These are phyloP conservation scores for Xyrauchen texanus DNA, from an alignment of 2,113 vertebrate genomes.

Conservation along the genomic window DNA sequence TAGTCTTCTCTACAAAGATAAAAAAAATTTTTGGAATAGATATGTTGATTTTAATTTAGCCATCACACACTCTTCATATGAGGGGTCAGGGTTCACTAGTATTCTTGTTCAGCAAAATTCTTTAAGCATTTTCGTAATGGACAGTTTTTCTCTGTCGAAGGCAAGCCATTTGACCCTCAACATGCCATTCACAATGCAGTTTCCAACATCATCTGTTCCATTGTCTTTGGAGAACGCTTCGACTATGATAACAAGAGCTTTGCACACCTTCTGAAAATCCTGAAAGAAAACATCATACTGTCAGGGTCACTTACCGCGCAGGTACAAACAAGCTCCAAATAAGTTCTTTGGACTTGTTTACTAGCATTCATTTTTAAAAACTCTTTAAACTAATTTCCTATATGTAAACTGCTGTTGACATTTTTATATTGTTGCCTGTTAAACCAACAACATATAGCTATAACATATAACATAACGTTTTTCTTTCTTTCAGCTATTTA, in stretches of 20 bases:
- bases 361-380: too few relatives aligned
- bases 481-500: conserved; percentile 41
- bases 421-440: too few relatives aligned
- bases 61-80: too few relatives aligned
- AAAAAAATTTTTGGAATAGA: too few relatives aligned
- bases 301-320: conserved; percentile 16
- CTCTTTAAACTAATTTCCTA: too few relatives aligned
- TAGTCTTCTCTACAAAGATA: too few relatives aligned
- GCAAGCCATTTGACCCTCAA: conserved; percentile 44
- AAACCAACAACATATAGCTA: too few relatives aligned
- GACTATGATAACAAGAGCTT: conserved; percentile 56
- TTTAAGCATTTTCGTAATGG: neutral
- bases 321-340: conserved; percentile 31
- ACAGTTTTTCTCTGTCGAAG: conserved; percentile 10
- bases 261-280: conserved; percentile 48
- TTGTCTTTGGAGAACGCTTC: conserved; percentile 62
- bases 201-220: conserved; percentile 62
- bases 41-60: too few relatives aligned
- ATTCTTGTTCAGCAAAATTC: neutral
- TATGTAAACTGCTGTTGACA: too few relatives aligned
- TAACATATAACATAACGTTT: too few relatives aligned
- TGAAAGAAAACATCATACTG: conserved; percentile 32
- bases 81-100: too few relatives aligned
- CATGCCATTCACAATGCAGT: conserved; percentile 50
- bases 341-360: too few relatives aligned